phyloP scores from a whole-genome alignment of 2,113 vertebrate genomes.

The Aptenodytes patagonicus region DNA sequence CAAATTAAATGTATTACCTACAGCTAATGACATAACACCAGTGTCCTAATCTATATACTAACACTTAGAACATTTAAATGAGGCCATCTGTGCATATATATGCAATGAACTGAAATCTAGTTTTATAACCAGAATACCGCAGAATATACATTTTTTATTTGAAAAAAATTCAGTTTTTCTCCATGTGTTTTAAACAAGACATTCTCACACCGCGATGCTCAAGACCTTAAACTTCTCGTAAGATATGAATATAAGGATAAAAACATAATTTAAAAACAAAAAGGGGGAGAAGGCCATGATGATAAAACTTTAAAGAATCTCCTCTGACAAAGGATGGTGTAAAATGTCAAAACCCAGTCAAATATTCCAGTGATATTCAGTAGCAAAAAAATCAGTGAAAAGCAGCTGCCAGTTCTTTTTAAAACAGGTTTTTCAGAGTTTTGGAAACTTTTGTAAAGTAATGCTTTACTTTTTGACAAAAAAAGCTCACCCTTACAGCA shows the following conservation, averaged over 20 bases:
- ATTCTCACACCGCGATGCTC: neutral
- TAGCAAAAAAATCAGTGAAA: neutral
- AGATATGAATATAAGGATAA: neutral
- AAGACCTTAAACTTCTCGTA: neutral
- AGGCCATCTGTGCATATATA: neutral
- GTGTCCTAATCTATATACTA: neutral
- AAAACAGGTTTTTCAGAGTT: neutral
- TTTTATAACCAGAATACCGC: neutral
- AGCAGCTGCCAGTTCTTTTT: neutral
- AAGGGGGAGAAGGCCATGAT: neutral
- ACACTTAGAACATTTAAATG: neutral
- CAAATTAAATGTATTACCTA: neutral
- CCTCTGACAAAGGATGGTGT: neutral
- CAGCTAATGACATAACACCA: neutral
- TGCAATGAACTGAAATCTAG: neutral
- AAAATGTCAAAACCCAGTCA: neutral
- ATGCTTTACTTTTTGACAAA: neutral
- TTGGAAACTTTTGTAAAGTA: neutral
- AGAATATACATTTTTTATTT: neutral
- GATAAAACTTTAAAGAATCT: neutral
- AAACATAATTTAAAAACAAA: neutral
- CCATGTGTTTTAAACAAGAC: neutral
- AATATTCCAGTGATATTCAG: neutral
- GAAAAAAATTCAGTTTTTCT: neutral
- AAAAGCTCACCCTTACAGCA: neutral